Base-by-base conservation (phyloP, 2,113 vertebrate genomes). In the Epinephelus fuscoguttatus region DNA sequence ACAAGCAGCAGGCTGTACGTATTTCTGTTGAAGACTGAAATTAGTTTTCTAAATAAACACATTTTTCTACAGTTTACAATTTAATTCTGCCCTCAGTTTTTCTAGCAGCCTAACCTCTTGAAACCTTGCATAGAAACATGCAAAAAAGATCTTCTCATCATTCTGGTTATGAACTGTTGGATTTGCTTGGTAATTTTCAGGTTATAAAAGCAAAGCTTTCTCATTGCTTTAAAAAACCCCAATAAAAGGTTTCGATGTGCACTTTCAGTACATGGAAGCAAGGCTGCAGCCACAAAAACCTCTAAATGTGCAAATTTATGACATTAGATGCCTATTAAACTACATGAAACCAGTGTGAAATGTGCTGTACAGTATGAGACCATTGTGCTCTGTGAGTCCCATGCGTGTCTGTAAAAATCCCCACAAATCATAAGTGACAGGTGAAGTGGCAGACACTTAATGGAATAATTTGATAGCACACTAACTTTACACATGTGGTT, bases 401-500 rank as follows among this genome's bases (percentile, higher is more conserved):
- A 25, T 40, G 69, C 2, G 18, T 57, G 37, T 87, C 42, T 74
- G 68, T 62, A 23, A 74, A 82, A 82, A 75, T 42, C 66, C n/a
- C 15, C 15, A 53, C 52, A 72, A 70, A 70, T 75, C 60, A 52
- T n/a, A 68, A 71, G 59, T 61, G 69, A 68, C 66, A 81, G 60
- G 61, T 81, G 55, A 82, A 80, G 45, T 68, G 27, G 52, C 59
- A 84, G 67, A 82, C 70, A 56, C 57, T 70, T 73, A 81, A 85
- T 68, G 67, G 42, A 74, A 79, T 60, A 61, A 68, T 82, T 40
- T 82, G 50, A 80, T 47, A 75, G 63, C 23, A 63, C 50, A 57
- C 50, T 49, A 77, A 83, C 62, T 27, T 72, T 52, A 77, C 61
- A 69, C 37, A 75, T 21, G 18, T 45, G 72, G 33, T 33, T 66